Evolutionary conservation across 2,888 invertebrate species (phyloP).

Genomic region (Ormyrus pomaceus): DNA sequence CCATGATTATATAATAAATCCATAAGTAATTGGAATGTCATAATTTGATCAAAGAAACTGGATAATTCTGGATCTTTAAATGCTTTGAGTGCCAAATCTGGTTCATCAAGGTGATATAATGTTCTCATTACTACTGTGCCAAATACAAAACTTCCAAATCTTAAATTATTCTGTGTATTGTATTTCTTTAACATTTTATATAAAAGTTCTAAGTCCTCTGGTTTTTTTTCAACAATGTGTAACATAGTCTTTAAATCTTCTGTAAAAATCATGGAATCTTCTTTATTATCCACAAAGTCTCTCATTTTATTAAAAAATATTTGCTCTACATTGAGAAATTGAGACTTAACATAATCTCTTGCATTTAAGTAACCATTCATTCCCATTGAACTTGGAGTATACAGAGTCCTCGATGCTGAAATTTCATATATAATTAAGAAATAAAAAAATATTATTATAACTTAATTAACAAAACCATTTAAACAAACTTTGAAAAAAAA

Average conservation of each 20-base stretch:
- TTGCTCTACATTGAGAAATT: constrained; percentile 80
- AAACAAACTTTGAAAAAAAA: no score
- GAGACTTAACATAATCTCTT: constrained; percentile 78
- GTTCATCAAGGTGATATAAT: constrained; percentile 83
- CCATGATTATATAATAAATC: constrained; percentile 84
- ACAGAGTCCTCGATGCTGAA: constrained; percentile 76
- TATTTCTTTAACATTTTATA: constrained; percentile 86
- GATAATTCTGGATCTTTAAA: constrained; percentile 80
- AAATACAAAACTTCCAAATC: constrained; percentile 89
- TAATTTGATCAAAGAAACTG: constrained; percentile 85
- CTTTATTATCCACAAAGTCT: constrained; percentile 78
- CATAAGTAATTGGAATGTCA: constrained; percentile 82
- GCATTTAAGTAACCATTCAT: constrained; percentile 79
- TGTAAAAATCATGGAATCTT: constrained; percentile 85
- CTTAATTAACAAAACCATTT: background rate
- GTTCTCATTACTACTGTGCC: constrained; percentile 90
- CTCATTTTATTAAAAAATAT: constrained; percentile 85
- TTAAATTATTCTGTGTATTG: constrained; percentile 81
- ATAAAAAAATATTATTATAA: background rate
- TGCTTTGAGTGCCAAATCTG: constrained; percentile 81
- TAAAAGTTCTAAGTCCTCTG: constrained; percentile 81
- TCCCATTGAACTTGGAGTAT: constrained; percentile 80
- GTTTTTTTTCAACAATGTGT: constrained; percentile 81
- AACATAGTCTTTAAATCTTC: constrained; percentile 91
- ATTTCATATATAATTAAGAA: no score